Base-by-base conservation (phyloP, 2,888 invertebrate species). In the Hofmannophila pseudospretella region DNA sequence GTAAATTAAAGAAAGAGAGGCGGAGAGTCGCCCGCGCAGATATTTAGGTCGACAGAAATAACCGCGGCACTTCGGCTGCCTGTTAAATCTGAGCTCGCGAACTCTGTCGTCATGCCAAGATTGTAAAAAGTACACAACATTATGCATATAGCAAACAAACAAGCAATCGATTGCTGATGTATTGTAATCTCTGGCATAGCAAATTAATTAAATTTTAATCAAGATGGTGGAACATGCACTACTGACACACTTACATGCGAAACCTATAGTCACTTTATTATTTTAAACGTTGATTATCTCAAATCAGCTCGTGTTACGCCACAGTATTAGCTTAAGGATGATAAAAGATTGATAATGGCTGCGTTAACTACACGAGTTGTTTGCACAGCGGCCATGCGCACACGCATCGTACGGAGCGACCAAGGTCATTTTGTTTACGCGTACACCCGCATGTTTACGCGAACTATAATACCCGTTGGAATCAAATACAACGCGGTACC, bases 31-130 rank as follows among this genome's bases (percentile, higher is more conserved):
- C 61, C 53, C 59, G 69, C 68, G 62, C 64, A 63, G 73, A 76
- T 79, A 86, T 86, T 82, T 81, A 79, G 85, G 85, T 82, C 85
- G 82, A 67, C 72, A 54, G 53, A 86, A 85, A 85, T 85, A 86
- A 68, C 79, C 63, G 45, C 51, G 54, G 45, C 64, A 56, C 70
- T 66, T 66, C 61, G 61, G 57, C 64, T 58, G 64, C 60, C 58
- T 59, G 54, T 59, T 67, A 55, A 58, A 58, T 59, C 57, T 55
- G 49, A 51, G 42, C 48, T 49, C 47, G 48, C 30, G 12, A 27
- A 11, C 27, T 8, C 23, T 34, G 34, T 31, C 32, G 30, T 16
- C 20, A 31, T 34, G 27, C 26, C 20, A 34, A 22, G 4, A 30
- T 20, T 34, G 28, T 36, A 27, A 27, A 27, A 10, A 30, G 4